Evolutionary conservation across 2,888 invertebrate species (phyloP).

Genomic region (Amiota communis): DNA sequence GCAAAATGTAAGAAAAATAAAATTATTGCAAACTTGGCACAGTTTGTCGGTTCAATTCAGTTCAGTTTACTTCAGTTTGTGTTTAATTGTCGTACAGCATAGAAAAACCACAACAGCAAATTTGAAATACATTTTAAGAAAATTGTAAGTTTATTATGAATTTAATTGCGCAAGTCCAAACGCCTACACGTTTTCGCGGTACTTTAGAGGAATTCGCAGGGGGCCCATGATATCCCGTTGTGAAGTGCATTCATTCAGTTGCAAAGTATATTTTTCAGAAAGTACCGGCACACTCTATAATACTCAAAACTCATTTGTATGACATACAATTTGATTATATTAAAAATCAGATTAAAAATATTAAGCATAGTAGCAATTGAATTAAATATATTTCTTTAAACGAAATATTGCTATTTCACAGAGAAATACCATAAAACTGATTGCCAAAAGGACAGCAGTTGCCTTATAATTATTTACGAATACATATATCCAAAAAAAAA

Average conservation of each 20-base stretch:
- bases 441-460: too few relatives aligned
- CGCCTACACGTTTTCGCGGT: conserved; percentile 2
- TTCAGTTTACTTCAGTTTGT: neutral
- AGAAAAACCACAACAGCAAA: neutral
- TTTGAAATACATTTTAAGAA: neutral
- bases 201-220: neutral
- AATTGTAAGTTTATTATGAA: neutral
- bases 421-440: too few relatives aligned
- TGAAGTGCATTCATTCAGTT: neutral
- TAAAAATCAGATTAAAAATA: too few relatives aligned
- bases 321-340: too few relatives aligned
- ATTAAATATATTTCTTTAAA: too few relatives aligned
- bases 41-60: neutral
- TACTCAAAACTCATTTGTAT: too few relatives aligned
- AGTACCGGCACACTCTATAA: too few relatives aligned
- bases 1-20: conserved; percentile 8
- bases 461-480: too few relatives aligned
- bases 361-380: too few relatives aligned
- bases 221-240: neutral
- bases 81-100: neutral
- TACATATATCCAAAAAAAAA: too few relatives aligned
- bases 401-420: too few relatives aligned
- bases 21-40: conserved; percentile 5
- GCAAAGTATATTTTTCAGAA: neutral
- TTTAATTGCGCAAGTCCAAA: conserved; percentile 1